Evolutionary conservation across 2,888 invertebrate genomes (phyloP), one percentile per base, ranked within the genome.

Genomic region (Plebejus argus): DNA sequence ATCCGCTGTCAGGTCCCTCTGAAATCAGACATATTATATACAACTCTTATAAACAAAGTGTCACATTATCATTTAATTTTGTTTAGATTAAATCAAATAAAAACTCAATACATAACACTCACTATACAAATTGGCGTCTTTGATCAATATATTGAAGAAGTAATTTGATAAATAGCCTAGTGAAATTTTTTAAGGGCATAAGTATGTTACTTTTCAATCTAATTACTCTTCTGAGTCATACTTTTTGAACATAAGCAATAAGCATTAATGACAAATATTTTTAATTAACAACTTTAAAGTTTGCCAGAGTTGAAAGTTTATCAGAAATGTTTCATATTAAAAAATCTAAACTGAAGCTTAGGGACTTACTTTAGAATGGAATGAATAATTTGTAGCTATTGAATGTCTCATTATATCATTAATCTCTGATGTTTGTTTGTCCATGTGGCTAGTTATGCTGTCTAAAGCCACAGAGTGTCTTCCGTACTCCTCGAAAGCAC

Each of bases 1-100:
- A 82, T 91, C 93, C 18, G 91, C 92, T 78, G 92, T 90, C 33
- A 94, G 83, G 79, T 93, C 90, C 83, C 87, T 87, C 93, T 93
- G 86, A 77, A 91, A 86, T 79, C 15, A 76, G n/a, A n/a, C n/a
- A n/a, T n/a, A n/a, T n/a, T 70, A 72, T 12, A 75, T 58, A 35
- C 7, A 76, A 58, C 6, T 58, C 79, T n/a, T 28, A 75, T 56
- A 20, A 35, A 53, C 53, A 53, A 18, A 18, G 6, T n/a, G n/a
- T n/a, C n/a, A n/a, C n/a, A n/a, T n/a, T n/a, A n/a, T n/a, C n/a
- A n/a, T n/a, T n/a, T n/a, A n/a, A n/a, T n/a, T n/a, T n/a, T n/a
- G n/a, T n/a, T n/a, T n/a, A n/a, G n/a, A n/a, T n/a, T n/a, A n/a
- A n/a, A n/a, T n/a, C n/a, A n/a, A n/a, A n/a, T n/a, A n/a, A n/a